Evolutionary conservation across 2,113 vertebrate genomes (phyloP), one percentile per base, ranked within the genome.

Genomic region (Esox niger): DNA sequence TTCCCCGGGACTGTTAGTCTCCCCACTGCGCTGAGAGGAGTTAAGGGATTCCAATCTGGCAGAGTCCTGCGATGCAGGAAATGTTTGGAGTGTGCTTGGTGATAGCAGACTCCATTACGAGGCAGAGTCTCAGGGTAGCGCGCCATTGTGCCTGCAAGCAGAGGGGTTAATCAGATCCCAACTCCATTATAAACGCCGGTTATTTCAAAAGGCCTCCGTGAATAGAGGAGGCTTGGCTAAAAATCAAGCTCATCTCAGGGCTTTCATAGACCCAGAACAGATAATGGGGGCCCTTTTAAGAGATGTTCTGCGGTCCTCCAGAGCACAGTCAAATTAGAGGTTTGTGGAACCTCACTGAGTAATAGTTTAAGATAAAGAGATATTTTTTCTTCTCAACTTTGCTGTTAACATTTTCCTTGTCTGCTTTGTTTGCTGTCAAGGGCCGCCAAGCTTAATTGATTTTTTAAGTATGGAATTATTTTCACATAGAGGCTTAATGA

Each of bases 101-200:
- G 83, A 89, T 85, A 87, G 79, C 75, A 76, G 82, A 84, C 85
- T 88, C 83, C 85, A 89, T 89, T 88, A 87, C 86, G 70, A 75
- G 75, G 75, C 86, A 66, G 83, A 88, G 81, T 87, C 88, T 88
- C 89, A 78, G 86, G 83, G 87, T 86, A 88, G 83, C 67, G 82
- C 77, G 82, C 79, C 75, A 87, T 90, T 88, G 88, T 88, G 83
- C 68, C 64, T 58, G 80, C 77, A 79, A 85, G 87, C 82, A 71
- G 82, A 77, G 82, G 89, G 89, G 89, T 89, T 90, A 91, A 90
- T 91, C 86, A 91, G 89, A 89, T 89, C 87, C 82, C 61, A 71
- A 75, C 79, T 83, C 81, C 75, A 86, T 88, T 88, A 90, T 88
- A 80, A 86, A 81, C 66, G 82, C 80, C 78, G 64, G 82, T 82